Conservation (phyloP, 2,797 vertebrate species). For the Esox lucius region DNA sequence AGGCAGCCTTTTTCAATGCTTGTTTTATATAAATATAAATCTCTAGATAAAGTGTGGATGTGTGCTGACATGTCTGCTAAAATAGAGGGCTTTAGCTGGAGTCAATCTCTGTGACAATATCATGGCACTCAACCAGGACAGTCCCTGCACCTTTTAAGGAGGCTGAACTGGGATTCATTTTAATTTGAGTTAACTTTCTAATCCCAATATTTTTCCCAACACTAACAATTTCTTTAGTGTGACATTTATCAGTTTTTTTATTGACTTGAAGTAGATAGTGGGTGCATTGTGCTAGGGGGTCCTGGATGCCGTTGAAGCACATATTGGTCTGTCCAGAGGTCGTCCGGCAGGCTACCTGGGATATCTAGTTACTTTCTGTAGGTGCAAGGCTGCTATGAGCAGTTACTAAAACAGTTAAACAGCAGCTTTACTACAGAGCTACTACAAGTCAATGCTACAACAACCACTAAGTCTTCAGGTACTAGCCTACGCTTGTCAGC, state of each 20-base stretch:
- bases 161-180: not conserved
- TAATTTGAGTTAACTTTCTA: not conserved
- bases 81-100: constrained; percentile 9
- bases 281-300: constrained; percentile 54
- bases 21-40: constrained; percentile 76
- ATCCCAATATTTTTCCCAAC: constrained; percentile 30
- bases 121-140: too few species aligned
- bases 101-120: too few species aligned
- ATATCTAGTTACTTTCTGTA: not conserved
- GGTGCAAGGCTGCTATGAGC: not conserved
- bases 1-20: constrained; percentile 64
- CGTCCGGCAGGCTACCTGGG: not conserved
- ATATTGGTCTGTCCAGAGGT: constrained; percentile 38
- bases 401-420: not conserved
- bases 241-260: constrained; percentile 26
- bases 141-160: not conserved
- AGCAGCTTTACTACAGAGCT: constrained; percentile 19
- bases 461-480: constrained; percentile 7
- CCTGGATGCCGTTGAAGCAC: constrained; percentile 40
- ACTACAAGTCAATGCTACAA: constrained; percentile 32
- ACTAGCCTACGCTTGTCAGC: constrained; percentile 1
- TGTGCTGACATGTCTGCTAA: constrained; percentile 56
- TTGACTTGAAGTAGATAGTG: constrained; percentile 51
- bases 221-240: constrained; percentile 47
- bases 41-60: constrained; percentile 56